phyloP scores from a whole-genome alignment of 2,113 vertebrate genomes.

The Ploceus nigricollis region DNA sequence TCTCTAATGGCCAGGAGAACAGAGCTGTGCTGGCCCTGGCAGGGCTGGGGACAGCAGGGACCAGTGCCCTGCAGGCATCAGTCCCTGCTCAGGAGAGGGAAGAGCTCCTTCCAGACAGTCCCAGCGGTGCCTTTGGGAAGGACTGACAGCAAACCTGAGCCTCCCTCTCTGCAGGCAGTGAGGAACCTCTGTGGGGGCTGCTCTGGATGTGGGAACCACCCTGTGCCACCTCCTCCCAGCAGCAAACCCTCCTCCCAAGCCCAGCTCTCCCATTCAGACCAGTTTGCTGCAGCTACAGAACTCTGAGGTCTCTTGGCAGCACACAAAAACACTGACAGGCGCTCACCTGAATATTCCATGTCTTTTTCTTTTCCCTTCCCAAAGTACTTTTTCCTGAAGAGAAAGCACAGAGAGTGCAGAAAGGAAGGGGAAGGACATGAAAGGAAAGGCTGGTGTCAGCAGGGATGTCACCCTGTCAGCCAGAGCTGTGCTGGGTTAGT shows the following conservation, averaged over 20 bases:
- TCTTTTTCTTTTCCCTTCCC: background rate
- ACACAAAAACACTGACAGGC: accelerated
- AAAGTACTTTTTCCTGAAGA: background rate
- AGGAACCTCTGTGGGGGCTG: background rate
- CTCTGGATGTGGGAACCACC: background rate
- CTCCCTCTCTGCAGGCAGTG: background rate
- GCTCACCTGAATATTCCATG: background rate
- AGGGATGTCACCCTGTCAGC: background rate
- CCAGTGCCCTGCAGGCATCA: background rate
- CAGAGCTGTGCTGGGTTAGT: background rate
- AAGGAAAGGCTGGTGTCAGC: accelerated
- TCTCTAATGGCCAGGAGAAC: background rate
- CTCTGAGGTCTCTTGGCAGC: background rate
- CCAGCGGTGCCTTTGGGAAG: background rate
- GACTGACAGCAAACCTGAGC: background rate
- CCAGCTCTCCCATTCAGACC: background rate
- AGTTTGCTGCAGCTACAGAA: background rate
- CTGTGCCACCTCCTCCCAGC: background rate
- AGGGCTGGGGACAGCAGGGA: background rate
- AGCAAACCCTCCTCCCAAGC: background rate
- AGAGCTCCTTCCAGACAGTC: background rate
- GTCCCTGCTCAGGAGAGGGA: background rate
- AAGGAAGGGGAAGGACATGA: background rate
- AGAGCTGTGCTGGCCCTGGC: background rate
- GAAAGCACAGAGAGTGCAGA: background rate